Evolutionary conservation across 2,888 invertebrate species (phyloP), one percentile per base, ranked within the genome.

Genomic region (Lapara coniferarum): DNA sequence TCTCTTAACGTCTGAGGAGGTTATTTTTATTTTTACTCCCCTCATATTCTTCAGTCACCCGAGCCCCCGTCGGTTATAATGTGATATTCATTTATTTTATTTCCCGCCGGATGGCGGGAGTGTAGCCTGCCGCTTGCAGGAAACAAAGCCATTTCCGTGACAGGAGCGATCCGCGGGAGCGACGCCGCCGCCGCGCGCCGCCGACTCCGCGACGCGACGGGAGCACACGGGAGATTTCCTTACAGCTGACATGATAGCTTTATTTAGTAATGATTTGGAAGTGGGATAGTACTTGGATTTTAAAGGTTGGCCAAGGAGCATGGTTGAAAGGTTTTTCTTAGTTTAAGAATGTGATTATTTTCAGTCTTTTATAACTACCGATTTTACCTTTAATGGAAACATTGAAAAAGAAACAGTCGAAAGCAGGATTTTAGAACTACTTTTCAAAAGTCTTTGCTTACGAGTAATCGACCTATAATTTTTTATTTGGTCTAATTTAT

Each of bases 61-160:
- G 5, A 13, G 16, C 63, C 49, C 63, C 25, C 19, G 63, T 63
- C 69, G 67, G 56, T 44, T 69, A 58, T 69, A 69, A 88, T 86
- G 86, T 84, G 87, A 88, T 89, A 88, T 91, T 88, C 86, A 87
- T 89, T 91, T 87, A 86, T 87, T 89, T 88, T 86, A 88, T 91
- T 89, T 89, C 87, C 87, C 88, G 81, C 77, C 85, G 88, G 88
- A 89, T 82, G 85, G 80, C 81, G 78, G 82, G 81, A 79, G 81
- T 82, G 84, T 81, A 78, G 81, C 82, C 78, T 77, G 79, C 79
- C 77, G 63, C 52, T 53, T 76, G 75, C 80, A 87, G 90, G 89
- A 90, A 91, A 91, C 91, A 91, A 91, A 90, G 89, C 87, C 86
- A 90, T 91, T 90, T 92, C 91, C 91, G 85, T 78, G 81, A 81